A percentile compares a stretch with the other conserved stretches of the same genome.
Evolutionary conservation across 64 coral and sea anemone species (phyloP).

Genomic region (Montipora efflorescens): DNA sequence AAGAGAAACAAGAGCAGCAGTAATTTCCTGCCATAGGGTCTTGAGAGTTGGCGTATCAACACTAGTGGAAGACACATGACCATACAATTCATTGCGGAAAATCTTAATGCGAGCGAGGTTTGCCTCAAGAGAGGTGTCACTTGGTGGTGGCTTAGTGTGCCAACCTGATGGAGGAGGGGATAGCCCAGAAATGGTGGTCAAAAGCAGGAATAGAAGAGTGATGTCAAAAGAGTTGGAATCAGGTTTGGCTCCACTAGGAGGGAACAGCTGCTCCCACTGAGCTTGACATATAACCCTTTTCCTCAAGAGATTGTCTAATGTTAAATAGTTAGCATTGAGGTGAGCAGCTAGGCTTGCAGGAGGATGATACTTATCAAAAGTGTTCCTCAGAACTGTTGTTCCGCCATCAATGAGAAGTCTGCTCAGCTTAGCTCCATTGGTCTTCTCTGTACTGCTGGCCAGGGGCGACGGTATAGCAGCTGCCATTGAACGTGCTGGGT

Average conservation of each 20-base stretch:
- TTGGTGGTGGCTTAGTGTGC: background rate
- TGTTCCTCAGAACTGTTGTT: conserved; percentile 30
- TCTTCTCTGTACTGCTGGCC: conserved; percentile 28
- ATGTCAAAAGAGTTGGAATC: conserved; percentile 26
- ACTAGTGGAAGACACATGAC: background rate
- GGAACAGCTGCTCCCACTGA: background rate
- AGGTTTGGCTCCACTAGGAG: background rate
- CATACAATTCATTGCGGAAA: conserved; percentile 26
- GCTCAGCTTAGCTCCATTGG: conserved; percentile 46
- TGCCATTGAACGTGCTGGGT: no score
- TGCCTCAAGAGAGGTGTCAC: background rate
- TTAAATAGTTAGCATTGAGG: background rate
- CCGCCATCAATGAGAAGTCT: conserved; percentile 54
- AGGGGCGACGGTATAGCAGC: no score
- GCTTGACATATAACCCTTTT: background rate
- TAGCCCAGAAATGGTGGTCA: background rate
- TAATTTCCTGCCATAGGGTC: background rate
- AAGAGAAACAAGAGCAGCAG: background rate
- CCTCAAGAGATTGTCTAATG: background rate
- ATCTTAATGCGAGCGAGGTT: conserved; percentile 5
- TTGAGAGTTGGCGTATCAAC: background rate
- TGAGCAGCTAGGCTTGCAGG: background rate
- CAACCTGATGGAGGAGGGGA: background rate
- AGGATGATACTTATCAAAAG: conserved; percentile 14
- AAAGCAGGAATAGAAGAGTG: conserved; percentile 6